A percentile compares a stretch with the other conserved stretches of the same genome.
Conservation (phyloP, 1,140 invertebrate genomes). For the Heliconius melpomene region DNA sequence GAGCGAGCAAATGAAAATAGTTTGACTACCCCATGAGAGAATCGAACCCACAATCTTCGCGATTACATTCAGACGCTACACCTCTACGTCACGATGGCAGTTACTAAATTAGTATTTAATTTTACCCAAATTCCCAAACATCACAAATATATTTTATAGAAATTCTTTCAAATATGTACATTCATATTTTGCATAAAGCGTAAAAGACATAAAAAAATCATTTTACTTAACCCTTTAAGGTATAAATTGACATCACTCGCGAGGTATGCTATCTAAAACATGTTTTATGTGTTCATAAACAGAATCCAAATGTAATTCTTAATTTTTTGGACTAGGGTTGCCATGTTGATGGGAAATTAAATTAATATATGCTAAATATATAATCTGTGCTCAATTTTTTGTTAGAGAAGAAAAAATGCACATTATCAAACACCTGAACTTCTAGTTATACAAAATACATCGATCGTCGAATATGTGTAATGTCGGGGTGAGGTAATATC, state of each 20-base stretch:
- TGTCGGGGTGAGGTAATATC: too few relatives aligned
- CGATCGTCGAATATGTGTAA: too few relatives aligned
- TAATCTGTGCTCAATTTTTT: neutral
- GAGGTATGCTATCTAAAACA: slow-evolving; percentile 34
- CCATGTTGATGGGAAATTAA: neutral
- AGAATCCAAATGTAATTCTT: slow-evolving; percentile 33
- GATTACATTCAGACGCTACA: too few relatives aligned
- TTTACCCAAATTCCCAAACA: neutral
- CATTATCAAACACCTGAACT: too few relatives aligned
- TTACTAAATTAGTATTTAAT: neutral
- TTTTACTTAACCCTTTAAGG: slow-evolving; percentile 21
- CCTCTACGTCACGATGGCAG: too few relatives aligned
- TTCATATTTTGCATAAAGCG: neutral
- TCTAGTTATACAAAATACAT: too few relatives aligned
- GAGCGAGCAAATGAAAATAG: too few relatives aligned
- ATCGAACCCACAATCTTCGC: too few relatives aligned
- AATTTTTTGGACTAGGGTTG: slow-evolving; percentile 22
- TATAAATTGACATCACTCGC: slow-evolving; percentile 32
- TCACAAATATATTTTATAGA: neutral
- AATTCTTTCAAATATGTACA: slow-evolving; percentile 17
- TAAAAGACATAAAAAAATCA: slow-evolving; percentile 19
- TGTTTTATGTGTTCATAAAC: slow-evolving; percentile 39
- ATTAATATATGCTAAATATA: neutral
- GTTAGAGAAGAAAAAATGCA: too few relatives aligned
- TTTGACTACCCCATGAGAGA: too few relatives aligned